A percentile compares a stretch with the other conserved stretches of the same genome.
These are phyloP conservation scores for Timandra comae DNA, from an alignment of 2,888 invertebrate species.

Conservation along the genomic window DNA sequence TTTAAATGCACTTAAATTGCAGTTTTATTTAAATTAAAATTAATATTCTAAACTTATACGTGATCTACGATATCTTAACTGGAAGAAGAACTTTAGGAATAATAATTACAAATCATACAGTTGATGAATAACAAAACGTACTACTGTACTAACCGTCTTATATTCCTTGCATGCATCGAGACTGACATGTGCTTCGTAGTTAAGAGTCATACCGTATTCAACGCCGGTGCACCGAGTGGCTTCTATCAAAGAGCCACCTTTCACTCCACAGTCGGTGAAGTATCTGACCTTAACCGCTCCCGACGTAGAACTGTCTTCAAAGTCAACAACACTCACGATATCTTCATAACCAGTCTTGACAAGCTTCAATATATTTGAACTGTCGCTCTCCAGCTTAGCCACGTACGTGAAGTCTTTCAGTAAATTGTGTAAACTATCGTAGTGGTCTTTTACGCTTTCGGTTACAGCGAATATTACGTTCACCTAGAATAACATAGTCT, in stretches of 20 bases:
- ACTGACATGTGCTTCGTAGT: constrained; percentile 79
- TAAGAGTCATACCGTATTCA: constrained; percentile 78
- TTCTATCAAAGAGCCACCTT: constrained; percentile 56
- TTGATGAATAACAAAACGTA: too few species aligned
- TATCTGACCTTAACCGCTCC: constrained; percentile 82
- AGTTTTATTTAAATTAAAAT: too few species aligned
- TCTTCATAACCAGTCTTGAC: constrained; percentile 88
- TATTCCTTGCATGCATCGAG: constrained; percentile 74
- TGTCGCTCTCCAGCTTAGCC: constrained; percentile 86
- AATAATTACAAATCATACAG: too few species aligned
- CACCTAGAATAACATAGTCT: constrained; percentile 62
- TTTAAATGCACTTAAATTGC: too few species aligned
- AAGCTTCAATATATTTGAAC: constrained; percentile 90
- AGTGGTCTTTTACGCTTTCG: constrained; percentile 79
- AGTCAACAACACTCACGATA: constrained; percentile 80
- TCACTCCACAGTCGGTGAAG: constrained; percentile 82
- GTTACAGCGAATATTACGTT: constrained; percentile 94
- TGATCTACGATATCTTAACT: background rate
- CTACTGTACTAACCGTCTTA: constrained; percentile 54
- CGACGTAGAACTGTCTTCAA: constrained; percentile 76
- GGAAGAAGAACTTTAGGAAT: too few species aligned
- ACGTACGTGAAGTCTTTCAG: constrained; percentile 85
- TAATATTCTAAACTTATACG: too few species aligned
- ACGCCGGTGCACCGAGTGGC: constrained; percentile 79
- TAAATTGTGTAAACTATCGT: constrained; percentile 81